Evolutionary conservation across 2,113 vertebrate species (phyloP).

Genomic region (Colinus virginianus): DNA sequence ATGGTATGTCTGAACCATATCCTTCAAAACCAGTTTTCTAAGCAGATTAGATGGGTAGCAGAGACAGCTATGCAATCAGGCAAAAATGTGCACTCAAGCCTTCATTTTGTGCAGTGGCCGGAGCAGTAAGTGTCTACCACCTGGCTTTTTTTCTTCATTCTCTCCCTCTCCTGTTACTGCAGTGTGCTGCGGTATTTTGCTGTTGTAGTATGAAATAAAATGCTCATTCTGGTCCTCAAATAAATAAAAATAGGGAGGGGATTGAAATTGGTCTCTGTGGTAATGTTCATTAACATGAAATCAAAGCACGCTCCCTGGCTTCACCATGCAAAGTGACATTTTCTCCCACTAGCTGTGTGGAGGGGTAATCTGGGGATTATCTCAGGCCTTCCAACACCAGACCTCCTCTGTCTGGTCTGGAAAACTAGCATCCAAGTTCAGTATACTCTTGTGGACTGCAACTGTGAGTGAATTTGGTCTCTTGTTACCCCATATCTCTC

Average conservation of each 20-base stretch:
- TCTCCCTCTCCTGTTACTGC: constrained; percentile 6
- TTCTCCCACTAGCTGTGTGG: neutral
- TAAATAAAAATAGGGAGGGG: constrained; percentile 34
- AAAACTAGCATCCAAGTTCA: neutral
- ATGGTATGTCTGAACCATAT: constrained; percentile 75
- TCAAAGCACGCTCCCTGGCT: neutral
- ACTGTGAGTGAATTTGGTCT: neutral
- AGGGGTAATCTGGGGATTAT: constrained; percentile 48
- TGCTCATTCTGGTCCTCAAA: neutral
- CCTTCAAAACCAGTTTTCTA: constrained; percentile 79
- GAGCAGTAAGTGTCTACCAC: constrained; percentile 54
- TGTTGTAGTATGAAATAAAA: constrained; percentile 17
- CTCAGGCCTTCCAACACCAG: neutral
- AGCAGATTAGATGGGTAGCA: constrained; percentile 76
- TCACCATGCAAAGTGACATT: constrained; percentile 34
- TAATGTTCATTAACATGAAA: constrained; percentile 14
- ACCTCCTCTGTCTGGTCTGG: neutral
- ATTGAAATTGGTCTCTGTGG: constrained; percentile 25
- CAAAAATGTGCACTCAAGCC: constrained; percentile 72
- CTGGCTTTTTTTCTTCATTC: neutral
- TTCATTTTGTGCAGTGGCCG: constrained; percentile 38
- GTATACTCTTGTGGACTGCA: neutral
- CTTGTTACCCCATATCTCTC: neutral
- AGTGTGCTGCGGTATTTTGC: neutral
- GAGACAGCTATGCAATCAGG: constrained; percentile 77